Base-by-base conservation (phyloP, 2,113 vertebrate genomes). In the Mus musculus region DNA sequence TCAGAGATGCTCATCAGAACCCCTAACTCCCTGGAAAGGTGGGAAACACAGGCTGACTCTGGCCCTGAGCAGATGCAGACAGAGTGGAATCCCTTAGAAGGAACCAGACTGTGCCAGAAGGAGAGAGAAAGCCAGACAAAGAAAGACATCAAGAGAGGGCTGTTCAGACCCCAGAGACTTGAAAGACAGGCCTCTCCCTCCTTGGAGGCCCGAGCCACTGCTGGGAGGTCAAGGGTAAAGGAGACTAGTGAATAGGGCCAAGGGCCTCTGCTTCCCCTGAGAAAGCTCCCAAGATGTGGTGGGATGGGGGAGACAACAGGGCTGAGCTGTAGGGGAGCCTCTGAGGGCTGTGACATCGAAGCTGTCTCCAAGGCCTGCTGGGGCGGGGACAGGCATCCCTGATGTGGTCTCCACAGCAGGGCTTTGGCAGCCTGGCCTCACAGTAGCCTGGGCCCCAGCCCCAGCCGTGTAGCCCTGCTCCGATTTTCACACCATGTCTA, bases 401-500 rank as follows among this genome's bases (percentile, higher is more conserved):
- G 80, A 96, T 94, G 95, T 95, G 65, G 98, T 96, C 95, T 90
- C 97, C 94, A 30, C 96, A 96, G 96, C 56, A 0, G 94, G 93
- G 94, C 97, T 98, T 98, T 97, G 11, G 97, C 97, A 98, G 98
- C 96, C 98, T 97, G 97, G 98, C 97, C 98, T 97, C 97, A 97
- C 95, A 95, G 90, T 80, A 95, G 98, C 95, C 97, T 76, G 96
- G 97, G 97, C 97, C 97, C 78, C 76, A 90, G 98, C 95, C 97
- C 98, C 97, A 97, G 97, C 97, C 97, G 96, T 96, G 97, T 98
- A 97, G 98, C 98, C 98, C 98, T 98, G 97, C 98, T 98, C 98
- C 96, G 97, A 98, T 98, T 98, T 97, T 98, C 98, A 98, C 98
- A 99, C 98, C 99, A 98, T 99, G 98, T 98, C 99, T 99, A 99